phyloP scores from a whole-genome alignment of 2,113 vertebrate species.

The Brachionichthys hirsutus region DNA sequence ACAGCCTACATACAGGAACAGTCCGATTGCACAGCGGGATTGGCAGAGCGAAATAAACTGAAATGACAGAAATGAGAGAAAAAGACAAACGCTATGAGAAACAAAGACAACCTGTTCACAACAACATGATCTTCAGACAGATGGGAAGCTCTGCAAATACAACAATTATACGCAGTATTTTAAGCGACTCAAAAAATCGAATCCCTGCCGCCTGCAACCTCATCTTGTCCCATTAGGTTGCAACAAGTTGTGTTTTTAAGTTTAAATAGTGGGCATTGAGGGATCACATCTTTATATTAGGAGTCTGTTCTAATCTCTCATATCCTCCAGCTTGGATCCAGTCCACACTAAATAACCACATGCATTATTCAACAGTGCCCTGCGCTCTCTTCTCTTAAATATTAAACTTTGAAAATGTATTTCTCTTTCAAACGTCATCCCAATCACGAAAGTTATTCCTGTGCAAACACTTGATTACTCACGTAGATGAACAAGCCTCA shows the following conservation, averaged over 20 bases:
- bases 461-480: constrained; percentile 63
- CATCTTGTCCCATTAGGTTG: no score
- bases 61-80: constrained; percentile 48
- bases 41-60: constrained; percentile 41
- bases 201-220: no score
- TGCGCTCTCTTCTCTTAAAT: constrained; percentile 56
- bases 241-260: constrained; percentile 20
- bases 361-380: constrained; percentile 65
- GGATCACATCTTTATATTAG: constrained; percentile 66
- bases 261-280: constrained; percentile 45
- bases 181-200: not conserved
- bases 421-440: constrained; percentile 61
- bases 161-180: constrained; percentile 33
- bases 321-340: constrained; percentile 50
- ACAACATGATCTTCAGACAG: constrained; percentile 47
- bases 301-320: constrained; percentile 47
- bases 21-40: constrained; percentile 57
- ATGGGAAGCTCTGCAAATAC: constrained; percentile 39
- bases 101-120: constrained; percentile 47
- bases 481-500: constrained; percentile 36
- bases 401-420: constrained; percentile 71
- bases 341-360: constrained; percentile 63
- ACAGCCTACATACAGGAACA: constrained; percentile 27
- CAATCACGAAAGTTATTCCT: constrained; percentile 54
- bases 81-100: constrained; percentile 44